Conservation (phyloP, 2,113 vertebrate species). For the Macrotus californicus region DNA sequence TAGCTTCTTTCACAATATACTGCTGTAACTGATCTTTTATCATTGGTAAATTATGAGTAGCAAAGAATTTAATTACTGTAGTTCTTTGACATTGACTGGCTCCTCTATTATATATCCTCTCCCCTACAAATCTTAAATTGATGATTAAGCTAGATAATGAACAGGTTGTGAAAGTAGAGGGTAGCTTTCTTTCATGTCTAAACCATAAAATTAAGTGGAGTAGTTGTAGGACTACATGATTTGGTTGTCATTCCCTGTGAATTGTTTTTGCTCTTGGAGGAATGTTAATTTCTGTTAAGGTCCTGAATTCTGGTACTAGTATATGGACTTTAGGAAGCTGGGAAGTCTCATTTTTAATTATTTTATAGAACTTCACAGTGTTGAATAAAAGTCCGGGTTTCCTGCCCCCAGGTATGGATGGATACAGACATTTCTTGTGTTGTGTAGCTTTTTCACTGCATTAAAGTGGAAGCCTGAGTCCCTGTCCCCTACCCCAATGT, state of each 20-base stretch:
- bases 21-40: neutral
- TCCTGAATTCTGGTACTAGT: neutral
- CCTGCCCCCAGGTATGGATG: neutral
- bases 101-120: neutral
- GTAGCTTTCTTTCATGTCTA: neutral
- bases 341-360: neutral
- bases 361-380: neutral
- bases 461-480: neutral
- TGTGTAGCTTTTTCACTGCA: neutral
- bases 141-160: neutral
- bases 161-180: neutral
- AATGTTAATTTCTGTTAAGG: constrained; percentile 19
- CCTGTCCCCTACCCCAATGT: neutral
- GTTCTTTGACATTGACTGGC: neutral
- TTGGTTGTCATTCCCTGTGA: neutral
- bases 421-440: neutral
- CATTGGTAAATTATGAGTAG: neutral
- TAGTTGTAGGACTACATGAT: neutral
- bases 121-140: neutral
- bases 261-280: neutral
- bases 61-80: constrained; percentile 14
- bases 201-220: constrained; percentile 26
- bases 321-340: neutral
- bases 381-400: constrained; percentile 15
- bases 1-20: neutral